Base-by-base conservation (phyloP, 2,888 invertebrate species). In the Parascotia fuliginaria region DNA sequence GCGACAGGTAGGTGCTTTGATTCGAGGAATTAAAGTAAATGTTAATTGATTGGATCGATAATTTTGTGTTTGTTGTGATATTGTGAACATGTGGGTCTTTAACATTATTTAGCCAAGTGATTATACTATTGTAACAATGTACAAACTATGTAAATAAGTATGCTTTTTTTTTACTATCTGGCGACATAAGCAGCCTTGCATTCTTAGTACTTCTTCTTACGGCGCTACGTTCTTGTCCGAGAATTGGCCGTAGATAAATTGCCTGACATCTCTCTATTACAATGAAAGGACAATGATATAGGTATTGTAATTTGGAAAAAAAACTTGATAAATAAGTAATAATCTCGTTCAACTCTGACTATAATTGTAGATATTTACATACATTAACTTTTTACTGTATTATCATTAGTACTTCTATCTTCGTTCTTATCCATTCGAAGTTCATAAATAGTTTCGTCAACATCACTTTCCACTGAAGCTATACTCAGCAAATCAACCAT, bases 1-100 rank as follows among this genome's bases (percentile, higher is more conserved):
- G 80, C 65, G 70, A 73, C 70, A 65, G 70, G 60, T 65, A 61
- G 45, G 57, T 63, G 68, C 65, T 66, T 66, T 66, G 66, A 66
- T 68, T 68, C 66, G 45, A 52, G 43, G 65, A 65, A 67, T 65
- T 65, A 65, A 65, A 60, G 45, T 60, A 55, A 60, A 51, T 58
- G 65, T 65, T 68, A 64, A 66, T 68, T 68, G 65, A 66, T 68
- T 61, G 61, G 16, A 47, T 33, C 34, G 50, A 61, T 65, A 56
- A 68, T 68, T 65, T 54, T 47, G 37, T 61, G 43, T 57, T 57
- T 60, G 34, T 54, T 56, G 28, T 31, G 55, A 50, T 48, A 29
- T 12, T 31, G 14, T 12, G 15, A 22, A 29, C 6, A n/a, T n/a
- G n/a, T n/a, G n/a, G n/a, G n/a, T n/a, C n/a, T n/a, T n/a, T n/a